phyloP scores from a whole-genome alignment of 2,113 vertebrate genomes.

The Origma solitaria region DNA sequence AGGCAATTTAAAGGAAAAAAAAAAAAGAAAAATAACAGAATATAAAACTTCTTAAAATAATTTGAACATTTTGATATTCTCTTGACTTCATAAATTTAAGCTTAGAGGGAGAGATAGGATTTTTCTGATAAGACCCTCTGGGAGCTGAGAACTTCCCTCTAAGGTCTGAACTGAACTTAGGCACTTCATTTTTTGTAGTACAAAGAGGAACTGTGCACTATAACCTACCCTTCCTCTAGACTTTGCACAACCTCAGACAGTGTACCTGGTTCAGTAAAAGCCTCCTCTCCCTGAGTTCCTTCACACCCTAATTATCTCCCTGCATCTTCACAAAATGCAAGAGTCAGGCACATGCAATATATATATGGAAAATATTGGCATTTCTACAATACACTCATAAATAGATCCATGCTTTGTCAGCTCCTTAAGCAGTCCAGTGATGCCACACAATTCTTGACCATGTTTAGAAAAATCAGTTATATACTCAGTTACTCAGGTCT shows the following conservation, averaged over 20 bases:
- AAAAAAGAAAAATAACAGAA: not conserved
- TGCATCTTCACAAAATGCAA: not conserved
- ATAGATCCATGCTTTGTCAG: not conserved
- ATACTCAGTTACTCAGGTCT: not conserved
- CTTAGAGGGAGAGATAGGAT: not conserved
- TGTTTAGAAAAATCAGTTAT: not conserved
- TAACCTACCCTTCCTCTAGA: not conserved
- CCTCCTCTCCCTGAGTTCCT: not conserved
- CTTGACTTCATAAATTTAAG: not conserved
- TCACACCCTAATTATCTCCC: not conserved
- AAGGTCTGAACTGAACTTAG: not conserved
- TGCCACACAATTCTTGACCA: not conserved
- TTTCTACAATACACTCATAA: not conserved
- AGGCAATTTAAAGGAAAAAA: not conserved
- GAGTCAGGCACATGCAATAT: not conserved
- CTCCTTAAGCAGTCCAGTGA: not conserved
- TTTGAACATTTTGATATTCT: not conserved
- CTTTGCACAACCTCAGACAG: not conserved
- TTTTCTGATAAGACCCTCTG: not conserved
- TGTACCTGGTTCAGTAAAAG: not conserved
- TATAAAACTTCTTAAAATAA: not conserved
- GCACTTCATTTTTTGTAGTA: not conserved
- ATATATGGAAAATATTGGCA: not conserved
- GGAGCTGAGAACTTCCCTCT: not conserved
- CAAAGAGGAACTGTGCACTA: fast-evolving